Percentiles rank a stretch among this genome's conserved stretches.
Conservation (phyloP, 2,113 vertebrate species). For the Aphyosemion australe region DNA sequence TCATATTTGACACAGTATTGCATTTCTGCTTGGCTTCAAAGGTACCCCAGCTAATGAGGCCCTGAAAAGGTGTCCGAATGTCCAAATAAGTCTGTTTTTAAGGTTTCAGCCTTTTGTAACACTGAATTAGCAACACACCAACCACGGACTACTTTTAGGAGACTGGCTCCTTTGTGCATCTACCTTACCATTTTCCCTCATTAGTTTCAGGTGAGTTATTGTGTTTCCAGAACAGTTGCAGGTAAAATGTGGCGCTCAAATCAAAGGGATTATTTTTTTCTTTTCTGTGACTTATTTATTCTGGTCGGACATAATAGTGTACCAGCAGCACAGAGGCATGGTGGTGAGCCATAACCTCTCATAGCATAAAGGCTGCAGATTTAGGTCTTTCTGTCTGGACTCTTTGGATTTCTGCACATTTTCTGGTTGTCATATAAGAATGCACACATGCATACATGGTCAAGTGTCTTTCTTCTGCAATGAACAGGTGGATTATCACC, state of each 20-base stretch:
- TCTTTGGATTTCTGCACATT: not conserved
- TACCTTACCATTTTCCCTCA: constrained; percentile 38
- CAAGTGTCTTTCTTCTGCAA: not conserved
- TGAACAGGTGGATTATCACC: not conserved
- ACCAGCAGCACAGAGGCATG: not conserved
- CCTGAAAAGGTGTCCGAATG: constrained; percentile 45
- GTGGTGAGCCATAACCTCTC: not conserved
- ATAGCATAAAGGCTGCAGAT: not conserved
- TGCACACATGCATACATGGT: not conserved
- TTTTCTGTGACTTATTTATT: constrained; percentile 14
- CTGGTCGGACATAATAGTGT: not conserved
- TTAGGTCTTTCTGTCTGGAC: not conserved
- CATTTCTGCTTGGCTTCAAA: constrained; percentile 52
- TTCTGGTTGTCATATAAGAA: not conserved
- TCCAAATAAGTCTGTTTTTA: constrained; percentile 51
- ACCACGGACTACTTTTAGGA: not conserved
- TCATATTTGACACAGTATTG: constrained; percentile 61
- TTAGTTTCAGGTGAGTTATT: constrained; percentile 43
- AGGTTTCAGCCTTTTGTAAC: constrained; percentile 43
- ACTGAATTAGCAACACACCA: constrained; percentile 39
- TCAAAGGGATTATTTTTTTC: constrained; percentile 5
- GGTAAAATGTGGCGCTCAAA: constrained; percentile 32
- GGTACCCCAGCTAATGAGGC: constrained; percentile 58
- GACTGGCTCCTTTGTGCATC: constrained; percentile 36
- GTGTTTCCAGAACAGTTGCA: constrained; percentile 44